These are phyloP conservation scores for Falco berigora DNA, from an alignment of 2,797 vertebrate genomes.

Conservation along the genomic window DNA sequence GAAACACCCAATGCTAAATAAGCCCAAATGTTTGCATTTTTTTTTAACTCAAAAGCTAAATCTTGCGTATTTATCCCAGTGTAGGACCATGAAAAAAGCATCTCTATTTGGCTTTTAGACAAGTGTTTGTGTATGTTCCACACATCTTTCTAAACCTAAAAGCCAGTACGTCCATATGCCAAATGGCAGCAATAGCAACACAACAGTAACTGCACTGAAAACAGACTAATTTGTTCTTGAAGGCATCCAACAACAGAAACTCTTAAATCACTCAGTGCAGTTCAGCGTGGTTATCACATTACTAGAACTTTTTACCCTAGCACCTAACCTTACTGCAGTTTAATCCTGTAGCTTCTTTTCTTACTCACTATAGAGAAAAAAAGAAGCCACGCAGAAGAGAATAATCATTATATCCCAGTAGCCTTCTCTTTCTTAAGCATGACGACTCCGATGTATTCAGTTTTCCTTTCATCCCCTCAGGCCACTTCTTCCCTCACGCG, in stretches of 20 bases:
- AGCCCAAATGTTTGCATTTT: neutral
- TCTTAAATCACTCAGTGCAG: neutral
- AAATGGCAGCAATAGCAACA: neutral
- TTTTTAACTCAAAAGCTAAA: neutral
- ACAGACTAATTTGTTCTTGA: neutral
- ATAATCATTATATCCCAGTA: accelerated
- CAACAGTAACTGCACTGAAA: neutral
- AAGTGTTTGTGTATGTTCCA: accelerated
- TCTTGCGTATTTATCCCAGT: neutral
- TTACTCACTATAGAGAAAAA: accelerated
- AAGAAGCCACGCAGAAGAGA: neutral
- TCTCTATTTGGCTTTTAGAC: neutral
- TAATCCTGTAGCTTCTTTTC: neutral
- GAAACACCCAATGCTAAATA: neutral
- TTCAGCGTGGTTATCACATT: neutral
- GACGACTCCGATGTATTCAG: accelerated
- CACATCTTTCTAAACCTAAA: neutral
- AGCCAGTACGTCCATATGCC: too few species aligned
- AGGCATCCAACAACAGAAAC: neutral
- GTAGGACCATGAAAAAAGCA: neutral
- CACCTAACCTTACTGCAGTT: neutral
- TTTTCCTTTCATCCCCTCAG: neutral
- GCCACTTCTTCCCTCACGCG: neutral
- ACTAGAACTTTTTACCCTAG: neutral
- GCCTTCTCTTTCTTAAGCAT: neutral